Percentiles rank a stretch among this genome's conserved stretches.
Evolutionary conservation across 2,888 invertebrate species (phyloP).

Genomic region (Heliconius charithonia): DNA sequence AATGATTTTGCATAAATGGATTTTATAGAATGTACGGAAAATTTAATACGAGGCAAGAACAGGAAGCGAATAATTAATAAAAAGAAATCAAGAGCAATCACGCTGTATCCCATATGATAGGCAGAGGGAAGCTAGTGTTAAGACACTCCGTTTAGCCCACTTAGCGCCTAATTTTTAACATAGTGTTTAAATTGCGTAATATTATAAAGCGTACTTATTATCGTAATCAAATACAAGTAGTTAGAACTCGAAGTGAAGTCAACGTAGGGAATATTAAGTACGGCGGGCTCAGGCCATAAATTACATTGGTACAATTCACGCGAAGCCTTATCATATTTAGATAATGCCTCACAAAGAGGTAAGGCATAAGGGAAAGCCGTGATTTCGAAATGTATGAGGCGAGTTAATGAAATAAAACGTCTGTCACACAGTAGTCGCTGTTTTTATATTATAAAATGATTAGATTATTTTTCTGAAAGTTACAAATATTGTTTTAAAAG

Average conservation of each 20-base stretch:
- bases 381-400: slow-evolving; percentile 4
- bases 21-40: background rate
- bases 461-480: too few species aligned
- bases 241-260: slow-evolving; percentile 19
- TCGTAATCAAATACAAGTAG: slow-evolving; percentile 23
- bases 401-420: background rate
- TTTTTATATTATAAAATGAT: background rate
- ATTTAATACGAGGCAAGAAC: too few species aligned
- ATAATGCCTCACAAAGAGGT: slow-evolving; percentile 27
- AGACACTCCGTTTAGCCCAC: too few species aligned
- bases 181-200: background rate
- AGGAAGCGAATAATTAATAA: background rate
- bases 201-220: background rate
- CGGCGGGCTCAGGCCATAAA: slow-evolving; percentile 27
- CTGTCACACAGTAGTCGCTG: background rate
- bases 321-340: slow-evolving; percentile 32
- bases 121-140: too few species aligned
- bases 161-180: too few species aligned
- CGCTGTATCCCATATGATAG: too few species aligned
- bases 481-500: too few species aligned
- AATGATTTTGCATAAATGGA: background rate
- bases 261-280: slow-evolving; percentile 29
- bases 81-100: too few species aligned
- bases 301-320: slow-evolving; percentile 28
- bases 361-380: background rate